Evolutionary conservation across 2,113 vertebrate species (phyloP).

Genomic region (Elaphurus davidianus): DNA sequence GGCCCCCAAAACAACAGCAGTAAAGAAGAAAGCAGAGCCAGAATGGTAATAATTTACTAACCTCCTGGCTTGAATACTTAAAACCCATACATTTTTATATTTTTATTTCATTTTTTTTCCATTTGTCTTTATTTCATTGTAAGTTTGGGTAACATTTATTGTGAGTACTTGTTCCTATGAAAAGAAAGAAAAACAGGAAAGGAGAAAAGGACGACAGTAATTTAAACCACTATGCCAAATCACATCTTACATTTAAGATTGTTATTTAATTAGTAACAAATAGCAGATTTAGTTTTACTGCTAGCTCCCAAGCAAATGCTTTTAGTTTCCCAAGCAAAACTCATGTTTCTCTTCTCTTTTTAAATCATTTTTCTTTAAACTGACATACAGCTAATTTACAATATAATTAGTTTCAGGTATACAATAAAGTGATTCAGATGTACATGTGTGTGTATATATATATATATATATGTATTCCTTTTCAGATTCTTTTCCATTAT

Average conservation of each 20-base stretch:
- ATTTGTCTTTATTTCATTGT: background rate
- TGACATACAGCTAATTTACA: background rate
- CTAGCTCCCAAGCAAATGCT: background rate
- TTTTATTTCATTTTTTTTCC: background rate
- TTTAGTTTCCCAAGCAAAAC: background rate
- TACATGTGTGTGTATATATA: accelerated
- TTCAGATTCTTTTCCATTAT: background rate
- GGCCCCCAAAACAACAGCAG: background rate
- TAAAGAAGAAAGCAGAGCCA: background rate
- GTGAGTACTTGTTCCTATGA: background rate
- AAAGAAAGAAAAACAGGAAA: background rate
- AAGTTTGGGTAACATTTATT: background rate
- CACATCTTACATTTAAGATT: background rate
- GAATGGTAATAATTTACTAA: accelerated
- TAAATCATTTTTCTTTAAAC: background rate
- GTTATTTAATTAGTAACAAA: background rate
- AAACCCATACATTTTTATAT: background rate
- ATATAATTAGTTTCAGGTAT: background rate
- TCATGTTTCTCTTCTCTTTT: background rate
- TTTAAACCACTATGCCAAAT: background rate
- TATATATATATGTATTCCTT: background rate
- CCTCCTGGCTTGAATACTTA: background rate
- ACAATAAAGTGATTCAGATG: background rate
- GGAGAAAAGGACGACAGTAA: background rate
- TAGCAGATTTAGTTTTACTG: background rate